Base-by-base conservation (phyloP, 1,140 invertebrate species). In the Grapholita molesta region DNA sequence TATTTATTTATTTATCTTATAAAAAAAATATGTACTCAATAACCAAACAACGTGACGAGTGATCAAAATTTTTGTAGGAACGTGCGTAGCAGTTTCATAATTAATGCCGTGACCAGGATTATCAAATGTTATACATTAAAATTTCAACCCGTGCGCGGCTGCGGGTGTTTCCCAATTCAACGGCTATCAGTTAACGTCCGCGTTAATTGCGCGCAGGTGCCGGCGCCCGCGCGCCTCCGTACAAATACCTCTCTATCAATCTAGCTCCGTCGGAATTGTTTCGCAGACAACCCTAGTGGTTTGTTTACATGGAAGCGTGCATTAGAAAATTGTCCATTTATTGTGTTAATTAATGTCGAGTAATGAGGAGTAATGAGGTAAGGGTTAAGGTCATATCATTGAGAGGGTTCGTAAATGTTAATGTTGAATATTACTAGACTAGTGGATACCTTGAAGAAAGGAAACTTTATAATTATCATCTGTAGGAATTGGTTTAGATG, bases 191-290 rank as follows among this genome's bases (percentile, higher is more conserved):
- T 61, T 23, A n/a, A 12, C 55, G 55, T 61, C 55, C 25, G 24
- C 28, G 55, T 61, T 61, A 61, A 61, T 61, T 61, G 55, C n/a
- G 55, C 24, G 24, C 55, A 61, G 55, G 55, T 61, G n/a, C n/a
- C n/a, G 55, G 21, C 55, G 55, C n/a, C 53, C n/a, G 25, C n/a
- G 24, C 55, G 55, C 55, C 25, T 61, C 24, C 25, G 18, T 7
- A 61, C 55, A 61, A 61, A 61, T 61, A 61, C 25, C 55, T 61
- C 55, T 61, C 55, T 30, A 61, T 61, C 55, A 61, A 61, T 61
- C 55, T 28, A 28, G 53, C 53, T 53, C 23, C 24, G 55, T 48
- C 55, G 55, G 55, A 61, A 61, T 61, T 61, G 55, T 61, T 61
- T 61, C 32, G 55, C 25, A 61, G 55, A 61, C 55, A 53, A 53